A percentile compares a stretch with the other conserved stretches of the same genome.
Evolutionary conservation across 2,113 vertebrate species (phyloP).

Genomic region (Menura novaehollandiae): DNA sequence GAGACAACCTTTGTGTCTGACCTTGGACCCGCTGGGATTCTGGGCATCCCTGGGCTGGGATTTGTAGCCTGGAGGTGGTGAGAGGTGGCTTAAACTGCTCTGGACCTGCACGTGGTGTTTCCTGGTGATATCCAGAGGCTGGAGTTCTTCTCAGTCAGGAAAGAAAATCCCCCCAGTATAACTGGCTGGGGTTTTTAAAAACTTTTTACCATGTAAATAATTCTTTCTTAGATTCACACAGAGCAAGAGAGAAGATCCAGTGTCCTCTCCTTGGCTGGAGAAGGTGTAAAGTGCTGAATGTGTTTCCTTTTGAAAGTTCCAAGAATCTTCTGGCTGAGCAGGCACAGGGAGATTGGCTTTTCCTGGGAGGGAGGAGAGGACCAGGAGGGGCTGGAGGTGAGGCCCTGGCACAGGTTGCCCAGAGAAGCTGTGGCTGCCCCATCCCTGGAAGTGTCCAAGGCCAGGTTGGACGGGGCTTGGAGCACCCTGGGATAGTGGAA

Average conservation of each 20-base stretch:
- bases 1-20: background rate
- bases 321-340: background rate
- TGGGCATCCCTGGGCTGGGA: background rate
- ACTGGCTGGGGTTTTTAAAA: background rate
- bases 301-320: background rate
- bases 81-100: background rate
- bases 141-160: background rate
- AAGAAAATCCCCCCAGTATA: background rate
- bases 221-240: background rate
- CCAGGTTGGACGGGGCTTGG: background rate
- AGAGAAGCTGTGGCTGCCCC: background rate
- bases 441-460: background rate
- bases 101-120: background rate
- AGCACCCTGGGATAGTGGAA: rapidly evolving
- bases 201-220: background rate
- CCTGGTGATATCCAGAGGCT: background rate
- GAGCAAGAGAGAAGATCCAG: background rate
- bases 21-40: background rate
- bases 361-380: background rate
- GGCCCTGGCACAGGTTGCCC: background rate
- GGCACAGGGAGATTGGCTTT: background rate
- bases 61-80: background rate
- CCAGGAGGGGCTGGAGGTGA: background rate
- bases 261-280: background rate
- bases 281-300: background rate